Evolutionary conservation across 64 coral and sea anemone genomes (phyloP).

Genomic region (Montipora sp.): DNA sequence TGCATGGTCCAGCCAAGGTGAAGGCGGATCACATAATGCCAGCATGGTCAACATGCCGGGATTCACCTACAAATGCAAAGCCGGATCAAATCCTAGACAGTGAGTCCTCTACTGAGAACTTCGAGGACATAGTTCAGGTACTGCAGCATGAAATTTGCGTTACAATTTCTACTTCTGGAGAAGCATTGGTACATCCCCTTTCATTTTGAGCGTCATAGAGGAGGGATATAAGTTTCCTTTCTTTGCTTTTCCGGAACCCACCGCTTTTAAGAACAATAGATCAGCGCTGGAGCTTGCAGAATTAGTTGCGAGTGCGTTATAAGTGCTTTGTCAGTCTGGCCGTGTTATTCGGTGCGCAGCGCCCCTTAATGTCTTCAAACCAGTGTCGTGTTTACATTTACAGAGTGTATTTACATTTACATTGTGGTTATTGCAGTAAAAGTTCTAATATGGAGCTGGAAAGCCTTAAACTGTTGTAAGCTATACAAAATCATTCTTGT

Average conservation of each 20-base stretch:
- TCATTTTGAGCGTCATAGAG: not conserved
- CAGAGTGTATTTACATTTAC: no score
- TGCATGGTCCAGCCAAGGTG: no score
- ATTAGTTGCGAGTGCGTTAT: not conserved
- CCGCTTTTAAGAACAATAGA: not conserved
- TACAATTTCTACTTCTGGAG: not conserved
- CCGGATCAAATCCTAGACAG: not conserved
- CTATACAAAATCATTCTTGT: no score
- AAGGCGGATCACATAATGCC: no score
- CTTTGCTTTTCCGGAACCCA: not conserved
- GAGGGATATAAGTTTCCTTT: not conserved
- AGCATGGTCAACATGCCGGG: not conserved
- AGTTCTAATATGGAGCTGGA: no score
- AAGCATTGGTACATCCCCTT: not conserved
- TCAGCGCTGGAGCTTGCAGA: not conserved
- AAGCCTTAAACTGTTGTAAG: no score
- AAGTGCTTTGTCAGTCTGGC: not conserved
- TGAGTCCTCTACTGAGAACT: not conserved
- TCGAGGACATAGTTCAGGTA: not conserved
- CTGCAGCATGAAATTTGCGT: not conserved
- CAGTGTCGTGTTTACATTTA: no score
- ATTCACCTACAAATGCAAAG: not conserved
- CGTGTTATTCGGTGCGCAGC: not conserved
- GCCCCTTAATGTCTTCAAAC: no score
- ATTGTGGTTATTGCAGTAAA: no score